Evolutionary conservation across 37 sponge, comb jelly and placozoan genomes (phyloP).

Genomic region (Aplysina aerophoba): DNA sequence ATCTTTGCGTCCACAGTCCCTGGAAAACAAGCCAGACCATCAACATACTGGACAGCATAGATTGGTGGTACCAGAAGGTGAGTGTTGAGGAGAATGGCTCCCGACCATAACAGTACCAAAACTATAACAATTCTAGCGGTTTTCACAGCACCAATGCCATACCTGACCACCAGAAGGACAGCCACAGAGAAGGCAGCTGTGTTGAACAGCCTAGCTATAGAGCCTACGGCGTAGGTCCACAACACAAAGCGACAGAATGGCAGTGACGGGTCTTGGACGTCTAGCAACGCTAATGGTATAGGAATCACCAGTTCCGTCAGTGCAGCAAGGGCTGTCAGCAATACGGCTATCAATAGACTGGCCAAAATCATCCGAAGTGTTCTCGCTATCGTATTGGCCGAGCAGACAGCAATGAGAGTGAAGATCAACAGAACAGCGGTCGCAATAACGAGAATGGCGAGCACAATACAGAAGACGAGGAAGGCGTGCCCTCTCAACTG

Average conservation of each 20-base stretch:
- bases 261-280: background rate
- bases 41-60: background rate
- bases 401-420: background rate
- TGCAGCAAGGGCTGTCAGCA: background rate
- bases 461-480: background rate
- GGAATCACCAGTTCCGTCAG: background rate
- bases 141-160: background rate
- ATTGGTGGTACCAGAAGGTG: background rate
- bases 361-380: background rate
- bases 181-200: constrained; percentile 12
- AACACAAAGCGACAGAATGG: background rate
- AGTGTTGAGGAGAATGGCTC: constrained; percentile 20
- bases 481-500: background rate
- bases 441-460: background rate
- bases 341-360: background rate
- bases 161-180: background rate
- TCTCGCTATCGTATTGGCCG: background rate
- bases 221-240: background rate
- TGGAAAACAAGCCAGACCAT: constrained; percentile 2
- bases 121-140: background rate
- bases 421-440: background rate
- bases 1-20: background rate
- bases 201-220: background rate
- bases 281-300: background rate
- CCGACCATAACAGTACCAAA: background rate